These are phyloP conservation scores for Atherinosoma microstoma DNA, from an alignment of 2,797 vertebrate genomes.

Conservation along the genomic window DNA sequence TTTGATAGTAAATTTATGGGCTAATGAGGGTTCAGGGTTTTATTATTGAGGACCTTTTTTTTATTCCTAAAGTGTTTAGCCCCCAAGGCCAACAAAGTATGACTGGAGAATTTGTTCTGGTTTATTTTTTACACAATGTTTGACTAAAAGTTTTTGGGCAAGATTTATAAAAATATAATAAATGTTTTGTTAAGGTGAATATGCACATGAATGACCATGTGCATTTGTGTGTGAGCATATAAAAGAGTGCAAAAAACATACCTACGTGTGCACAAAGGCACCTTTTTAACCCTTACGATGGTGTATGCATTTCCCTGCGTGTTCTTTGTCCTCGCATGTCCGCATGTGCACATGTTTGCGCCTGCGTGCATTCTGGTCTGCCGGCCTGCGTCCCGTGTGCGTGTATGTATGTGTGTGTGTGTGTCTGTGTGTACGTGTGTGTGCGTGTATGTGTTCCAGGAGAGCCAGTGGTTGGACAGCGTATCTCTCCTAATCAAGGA, in stretches of 20 bases:
- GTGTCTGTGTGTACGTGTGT: slow-evolving; percentile 19
- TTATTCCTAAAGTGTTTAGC: slow-evolving; percentile 23
- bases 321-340: slow-evolving; percentile 81
- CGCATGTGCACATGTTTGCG: slow-evolving; percentile 77
- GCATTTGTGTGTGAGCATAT: slow-evolving; percentile 40
- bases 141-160: slow-evolving; percentile 9
- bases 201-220: slow-evolving; percentile 33
- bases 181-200: slow-evolving; percentile 17
- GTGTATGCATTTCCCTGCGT: slow-evolving; percentile 81
- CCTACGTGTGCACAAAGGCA: slow-evolving; percentile 41
- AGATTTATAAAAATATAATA: background rate
- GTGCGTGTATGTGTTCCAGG: slow-evolving; percentile 87
- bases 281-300: slow-evolving; percentile 59
- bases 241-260: slow-evolving; percentile 43
- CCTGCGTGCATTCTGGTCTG: slow-evolving; percentile 79
- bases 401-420: slow-evolving; percentile 39
- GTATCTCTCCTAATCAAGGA: slow-evolving; percentile 99
- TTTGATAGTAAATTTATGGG: slow-evolving; percentile 66
- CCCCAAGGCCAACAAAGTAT: slow-evolving; percentile 33
- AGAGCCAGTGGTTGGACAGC: slow-evolving; percentile 99
- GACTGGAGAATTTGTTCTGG: slow-evolving; percentile 20
- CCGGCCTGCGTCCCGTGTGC: slow-evolving; percentile 76
- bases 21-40: slow-evolving; percentile 65
- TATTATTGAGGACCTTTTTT: slow-evolving; percentile 39
- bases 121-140: slow-evolving; percentile 38